These are phyloP conservation scores for Pseudonaja textilis DNA, from an alignment of 2,113 vertebrate genomes.

Conservation along the genomic window DNA sequence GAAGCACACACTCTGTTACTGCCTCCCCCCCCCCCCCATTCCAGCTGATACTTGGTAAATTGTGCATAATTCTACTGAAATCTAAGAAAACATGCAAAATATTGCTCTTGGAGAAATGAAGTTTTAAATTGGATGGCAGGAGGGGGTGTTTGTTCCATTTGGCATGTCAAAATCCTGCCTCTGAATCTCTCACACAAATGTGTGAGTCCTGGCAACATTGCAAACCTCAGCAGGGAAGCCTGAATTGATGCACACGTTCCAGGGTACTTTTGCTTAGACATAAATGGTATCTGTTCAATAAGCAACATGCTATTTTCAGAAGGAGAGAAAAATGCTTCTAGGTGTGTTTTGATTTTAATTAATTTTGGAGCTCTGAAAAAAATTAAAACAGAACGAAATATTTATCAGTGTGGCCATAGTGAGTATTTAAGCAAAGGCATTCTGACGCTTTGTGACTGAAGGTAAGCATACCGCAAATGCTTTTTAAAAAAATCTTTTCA, in stretches of 20 bases:
- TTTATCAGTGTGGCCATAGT: neutral
- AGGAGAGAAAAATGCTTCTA: constrained; percentile 51
- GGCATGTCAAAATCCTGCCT: constrained; percentile 66
- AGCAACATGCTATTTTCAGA: constrained; percentile 40
- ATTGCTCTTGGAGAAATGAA: constrained; percentile 52
- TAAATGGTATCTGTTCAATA: constrained; percentile 51
- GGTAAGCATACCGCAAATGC: neutral
- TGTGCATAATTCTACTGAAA: constrained; percentile 36
- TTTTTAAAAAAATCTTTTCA: neutral
- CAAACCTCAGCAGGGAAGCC: constrained; percentile 57
- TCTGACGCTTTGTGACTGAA: neutral
- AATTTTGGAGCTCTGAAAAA: constrained; percentile 41
- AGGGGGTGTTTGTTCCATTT: constrained; percentile 66
- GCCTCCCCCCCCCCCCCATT: neutral
- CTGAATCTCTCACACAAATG: constrained; percentile 68
- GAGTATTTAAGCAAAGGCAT: neutral
- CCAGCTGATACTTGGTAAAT: constrained; percentile 5
- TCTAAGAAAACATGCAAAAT: constrained; percentile 58
- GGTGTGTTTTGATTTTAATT: constrained; percentile 40
- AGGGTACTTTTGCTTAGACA: constrained; percentile 60
- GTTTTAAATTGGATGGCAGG: constrained; percentile 53
- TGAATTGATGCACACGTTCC: constrained; percentile 55
- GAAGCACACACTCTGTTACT: neutral
- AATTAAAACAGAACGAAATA: constrained; percentile 44
- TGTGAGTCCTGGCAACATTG: constrained; percentile 67